phyloP scores from a whole-genome alignment of 2,797 vertebrate species.

The Gymnocypris eckloni region DNA sequence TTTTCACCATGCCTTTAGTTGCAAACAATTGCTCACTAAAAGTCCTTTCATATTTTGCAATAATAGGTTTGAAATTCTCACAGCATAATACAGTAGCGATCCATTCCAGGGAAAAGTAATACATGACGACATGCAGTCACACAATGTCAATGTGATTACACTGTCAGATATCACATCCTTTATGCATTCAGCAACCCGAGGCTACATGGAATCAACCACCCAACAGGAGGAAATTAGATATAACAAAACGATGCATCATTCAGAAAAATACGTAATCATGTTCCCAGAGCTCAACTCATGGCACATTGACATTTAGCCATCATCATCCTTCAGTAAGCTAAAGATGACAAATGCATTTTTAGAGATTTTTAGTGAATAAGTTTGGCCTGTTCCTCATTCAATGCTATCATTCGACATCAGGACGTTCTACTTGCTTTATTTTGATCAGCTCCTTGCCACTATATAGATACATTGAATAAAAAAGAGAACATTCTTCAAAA shows the following conservation, averaged over 20 bases:
- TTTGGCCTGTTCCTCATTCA: background rate
- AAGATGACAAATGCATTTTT: background rate
- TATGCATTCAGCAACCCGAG: constrained; percentile 2
- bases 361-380: background rate
- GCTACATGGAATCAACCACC: background rate
- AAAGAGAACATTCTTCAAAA: background rate
- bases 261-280: background rate
- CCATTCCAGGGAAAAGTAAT: constrained; percentile 2
- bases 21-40: constrained; percentile 32
- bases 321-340: background rate
- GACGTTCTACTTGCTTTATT: background rate
- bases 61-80: constrained; percentile 33
- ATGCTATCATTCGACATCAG: background rate
- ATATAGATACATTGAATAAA: background rate
- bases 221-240: background rate
- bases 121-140: background rate
- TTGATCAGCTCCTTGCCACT: background rate
- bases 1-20: constrained; percentile 43
- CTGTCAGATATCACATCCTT: background rate
- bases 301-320: background rate
- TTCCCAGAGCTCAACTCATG: background rate
- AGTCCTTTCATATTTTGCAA: constrained; percentile 42
- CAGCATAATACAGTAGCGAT: background rate
- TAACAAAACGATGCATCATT: background rate
- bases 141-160: background rate